phyloP scores from a whole-genome alignment of 2,888 invertebrate species.

The Heteromurus nitidus region DNA sequence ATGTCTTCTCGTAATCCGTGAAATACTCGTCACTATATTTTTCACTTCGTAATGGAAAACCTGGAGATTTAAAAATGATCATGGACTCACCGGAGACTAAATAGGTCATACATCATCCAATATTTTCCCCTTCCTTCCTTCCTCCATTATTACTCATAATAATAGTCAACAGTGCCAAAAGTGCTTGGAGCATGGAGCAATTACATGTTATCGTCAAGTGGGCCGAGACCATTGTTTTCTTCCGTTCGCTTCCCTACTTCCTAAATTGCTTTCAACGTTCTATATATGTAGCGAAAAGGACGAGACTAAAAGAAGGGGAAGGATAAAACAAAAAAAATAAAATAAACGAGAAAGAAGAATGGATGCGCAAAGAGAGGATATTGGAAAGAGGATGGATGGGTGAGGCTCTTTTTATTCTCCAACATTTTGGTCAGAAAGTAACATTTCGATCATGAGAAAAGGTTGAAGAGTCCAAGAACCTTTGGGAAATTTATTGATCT shows the following conservation, averaged over 20 bases:
- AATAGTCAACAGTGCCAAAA: conserved; percentile 7
- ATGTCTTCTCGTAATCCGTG: too few species aligned
- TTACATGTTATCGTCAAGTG: not conserved
- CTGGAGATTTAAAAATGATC: too few species aligned
- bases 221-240: not conserved
- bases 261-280: not conserved
- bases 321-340: conserved; percentile 6
- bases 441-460: conserved; percentile 5
- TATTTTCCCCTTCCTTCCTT: too few species aligned
- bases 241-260: not conserved
- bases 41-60: too few species aligned
- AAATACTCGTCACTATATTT: too few species aligned
- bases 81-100: too few species aligned
- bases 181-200: not conserved
- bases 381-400: not conserved
- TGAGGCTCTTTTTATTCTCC: not conserved
- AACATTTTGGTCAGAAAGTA: not conserved
- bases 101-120: too few species aligned
- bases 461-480: conserved; percentile 17
- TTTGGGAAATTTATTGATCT: conserved; percentile 22
- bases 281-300: too few species aligned
- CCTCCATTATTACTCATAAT: too few species aligned
- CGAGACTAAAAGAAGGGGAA: not conserved
- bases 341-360: too few species aligned
- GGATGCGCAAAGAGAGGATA: not conserved